Evolutionary conservation across 1,140 invertebrate genomes (phyloP).

Genomic region (Habropoda laboriosa): DNA sequence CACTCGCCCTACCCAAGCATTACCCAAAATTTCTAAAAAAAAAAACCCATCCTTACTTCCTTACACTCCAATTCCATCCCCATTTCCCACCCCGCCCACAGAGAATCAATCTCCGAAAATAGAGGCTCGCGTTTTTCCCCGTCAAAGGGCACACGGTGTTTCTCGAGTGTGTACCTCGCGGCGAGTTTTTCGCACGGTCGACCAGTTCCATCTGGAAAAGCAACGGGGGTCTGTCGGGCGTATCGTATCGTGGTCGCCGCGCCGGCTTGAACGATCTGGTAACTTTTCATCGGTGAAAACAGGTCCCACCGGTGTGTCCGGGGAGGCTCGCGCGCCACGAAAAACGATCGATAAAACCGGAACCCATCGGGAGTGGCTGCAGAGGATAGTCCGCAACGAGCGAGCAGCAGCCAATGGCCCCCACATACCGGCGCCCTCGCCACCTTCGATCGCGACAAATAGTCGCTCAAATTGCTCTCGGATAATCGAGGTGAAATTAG

Average conservation of each 20-base stretch:
- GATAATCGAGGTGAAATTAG: conserved; percentile 24
- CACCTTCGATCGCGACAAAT: conserved; percentile 18
- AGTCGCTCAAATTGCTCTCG: not conserved
- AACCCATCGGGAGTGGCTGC: conserved; percentile 46
- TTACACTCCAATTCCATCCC: too few relatives aligned
- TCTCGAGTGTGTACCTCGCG: not conserved
- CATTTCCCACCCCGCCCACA: too few relatives aligned
- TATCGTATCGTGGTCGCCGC: conserved; percentile 38
- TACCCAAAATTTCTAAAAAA: too few relatives aligned
- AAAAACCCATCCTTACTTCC: too few relatives aligned
- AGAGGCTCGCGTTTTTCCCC: too few relatives aligned
- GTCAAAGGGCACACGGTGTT: too few relatives aligned
- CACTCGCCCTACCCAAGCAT: too few relatives aligned
- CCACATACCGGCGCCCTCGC: conserved; percentile 8
- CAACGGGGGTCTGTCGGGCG: conserved; percentile 54
- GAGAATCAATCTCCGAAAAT: too few relatives aligned
- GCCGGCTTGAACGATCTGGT: conserved; percentile 48
- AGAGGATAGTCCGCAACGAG: too few relatives aligned
- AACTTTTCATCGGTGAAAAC: conserved; percentile 64
- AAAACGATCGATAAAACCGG: conserved; percentile 62
- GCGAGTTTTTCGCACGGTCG: conserved; percentile 39
- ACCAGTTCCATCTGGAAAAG: conserved; percentile 57
- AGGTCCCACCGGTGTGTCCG: conserved; percentile 55
- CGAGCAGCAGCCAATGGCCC: conserved; percentile 1
- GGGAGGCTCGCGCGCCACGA: conserved; percentile 11